Conservation (phyloP, 2,888 invertebrate genomes). For the Perizoma flavofasciatum region DNA sequence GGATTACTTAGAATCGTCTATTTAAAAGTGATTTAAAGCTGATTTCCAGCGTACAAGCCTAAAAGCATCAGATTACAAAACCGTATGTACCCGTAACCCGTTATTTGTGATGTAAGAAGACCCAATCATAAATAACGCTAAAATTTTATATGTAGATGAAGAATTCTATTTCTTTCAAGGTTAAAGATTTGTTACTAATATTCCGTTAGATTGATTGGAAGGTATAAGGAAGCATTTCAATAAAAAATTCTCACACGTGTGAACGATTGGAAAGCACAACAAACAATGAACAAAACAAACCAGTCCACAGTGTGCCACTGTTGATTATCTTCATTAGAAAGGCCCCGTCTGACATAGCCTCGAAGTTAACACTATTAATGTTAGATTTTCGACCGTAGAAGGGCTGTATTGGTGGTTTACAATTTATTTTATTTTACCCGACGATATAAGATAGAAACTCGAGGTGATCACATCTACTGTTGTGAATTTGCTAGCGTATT, state of each 20-base stretch:
- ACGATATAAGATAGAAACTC: conserved; percentile 40
- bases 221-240: background rate
- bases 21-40: too few relatives aligned
- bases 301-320: conserved; percentile 48
- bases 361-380: conserved; percentile 73
- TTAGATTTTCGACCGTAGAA: conserved; percentile 62
- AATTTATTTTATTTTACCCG: conserved; percentile 40
- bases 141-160: background rate
- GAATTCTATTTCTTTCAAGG: too few relatives aligned
- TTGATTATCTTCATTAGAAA: conserved; percentile 64
- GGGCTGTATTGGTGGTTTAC: conserved; percentile 42
- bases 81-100: too few relatives aligned
- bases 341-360: conserved; percentile 57
- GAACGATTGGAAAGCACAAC: conserved; percentile 26
- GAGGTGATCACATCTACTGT: conserved; percentile 10
- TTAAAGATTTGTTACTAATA: too few relatives aligned
- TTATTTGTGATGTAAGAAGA: too few relatives aligned
- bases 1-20: too few relatives aligned
- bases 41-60: too few relatives aligned
- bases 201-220: too few relatives aligned
- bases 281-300: conserved; percentile 44
- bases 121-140: too few relatives aligned
- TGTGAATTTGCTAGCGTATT: background rate
- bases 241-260: conserved; percentile 14
- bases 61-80: too few relatives aligned